Percentiles rank a stretch among this genome's conserved stretches.
Conservation (phyloP, 2,113 vertebrate species). For the Dendropsophus ebraccatus region DNA sequence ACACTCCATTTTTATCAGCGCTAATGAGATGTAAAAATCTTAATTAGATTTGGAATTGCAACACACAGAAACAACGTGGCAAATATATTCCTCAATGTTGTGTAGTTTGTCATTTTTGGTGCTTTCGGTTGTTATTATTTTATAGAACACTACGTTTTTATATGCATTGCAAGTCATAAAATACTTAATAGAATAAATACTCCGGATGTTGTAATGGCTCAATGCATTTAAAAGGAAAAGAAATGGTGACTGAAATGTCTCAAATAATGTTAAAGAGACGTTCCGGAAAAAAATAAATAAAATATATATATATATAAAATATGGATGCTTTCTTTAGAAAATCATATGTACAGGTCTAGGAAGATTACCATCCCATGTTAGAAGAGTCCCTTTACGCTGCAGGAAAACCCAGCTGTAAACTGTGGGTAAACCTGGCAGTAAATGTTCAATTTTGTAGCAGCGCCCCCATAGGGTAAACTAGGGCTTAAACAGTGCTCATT, state of each 20-base stretch:
- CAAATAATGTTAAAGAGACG: neutral
- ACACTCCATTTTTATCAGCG: slow-evolving; percentile 33
- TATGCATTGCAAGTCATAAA: neutral
- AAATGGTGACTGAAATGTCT: neutral
- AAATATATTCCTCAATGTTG: slow-evolving; percentile 18
- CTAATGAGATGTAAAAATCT: slow-evolving; percentile 45
- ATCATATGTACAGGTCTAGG: neutral
- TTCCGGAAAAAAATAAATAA: no score
- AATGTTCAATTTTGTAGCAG: no score
- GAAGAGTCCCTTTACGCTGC: neutral
- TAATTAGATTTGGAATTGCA: slow-evolving; percentile 40
- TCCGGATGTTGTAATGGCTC: neutral
- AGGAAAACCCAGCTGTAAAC: no score
- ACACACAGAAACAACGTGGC: slow-evolving; percentile 14
- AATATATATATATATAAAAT: no score
- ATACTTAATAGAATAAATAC: neutral
- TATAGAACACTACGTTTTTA: slow-evolving; percentile 16
- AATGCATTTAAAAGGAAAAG: neutral
- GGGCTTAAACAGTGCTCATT: no score
- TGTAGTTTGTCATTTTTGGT: slow-evolving; percentile 27
- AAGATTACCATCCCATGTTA: neutral
- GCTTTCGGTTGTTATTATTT: slow-evolving; percentile 34
- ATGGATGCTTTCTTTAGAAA: neutral
- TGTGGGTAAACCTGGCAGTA: no score
- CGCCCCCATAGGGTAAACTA: no score